phyloP scores from a whole-genome alignment of 2,797 vertebrate genomes.

The Siniperca undulata region DNA sequence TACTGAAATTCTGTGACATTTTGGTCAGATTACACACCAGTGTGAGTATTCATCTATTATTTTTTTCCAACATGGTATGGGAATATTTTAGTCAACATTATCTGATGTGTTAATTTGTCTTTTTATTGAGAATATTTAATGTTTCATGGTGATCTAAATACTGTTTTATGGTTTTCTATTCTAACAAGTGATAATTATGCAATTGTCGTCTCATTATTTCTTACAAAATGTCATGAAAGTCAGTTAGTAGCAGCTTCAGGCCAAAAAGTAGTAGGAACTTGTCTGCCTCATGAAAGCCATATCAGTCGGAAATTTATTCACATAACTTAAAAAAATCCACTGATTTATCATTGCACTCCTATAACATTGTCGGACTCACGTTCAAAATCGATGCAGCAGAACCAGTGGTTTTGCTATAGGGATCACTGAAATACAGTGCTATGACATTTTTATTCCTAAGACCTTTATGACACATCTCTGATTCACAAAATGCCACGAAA shows the following conservation, averaged over 20 bases:
- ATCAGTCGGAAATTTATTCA: background rate
- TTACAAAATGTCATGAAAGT: background rate
- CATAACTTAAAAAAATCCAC: background rate
- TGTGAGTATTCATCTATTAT: background rate
- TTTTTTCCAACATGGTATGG: background rate
- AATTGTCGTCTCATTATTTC: background rate
- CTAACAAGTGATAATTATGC: background rate
- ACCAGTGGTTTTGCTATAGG: background rate
- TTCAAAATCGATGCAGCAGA: background rate
- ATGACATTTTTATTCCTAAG: background rate
- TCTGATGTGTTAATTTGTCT: background rate
- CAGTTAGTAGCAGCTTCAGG: background rate
- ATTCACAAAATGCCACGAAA: background rate
- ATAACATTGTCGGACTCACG: background rate
- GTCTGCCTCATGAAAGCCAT: background rate
- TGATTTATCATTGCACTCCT: background rate
- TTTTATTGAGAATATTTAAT: background rate
- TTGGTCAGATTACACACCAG: background rate
- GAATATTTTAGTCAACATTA: background rate
- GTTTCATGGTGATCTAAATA: background rate
- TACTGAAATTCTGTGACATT: background rate
- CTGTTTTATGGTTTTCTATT: background rate
- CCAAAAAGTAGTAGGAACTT: background rate
- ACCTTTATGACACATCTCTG: conserved; percentile 23
- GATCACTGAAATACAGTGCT: background rate